These are phyloP conservation scores for Clivina fossor DNA, from an alignment of 2,888 invertebrate species.

Conservation along the genomic window DNA sequence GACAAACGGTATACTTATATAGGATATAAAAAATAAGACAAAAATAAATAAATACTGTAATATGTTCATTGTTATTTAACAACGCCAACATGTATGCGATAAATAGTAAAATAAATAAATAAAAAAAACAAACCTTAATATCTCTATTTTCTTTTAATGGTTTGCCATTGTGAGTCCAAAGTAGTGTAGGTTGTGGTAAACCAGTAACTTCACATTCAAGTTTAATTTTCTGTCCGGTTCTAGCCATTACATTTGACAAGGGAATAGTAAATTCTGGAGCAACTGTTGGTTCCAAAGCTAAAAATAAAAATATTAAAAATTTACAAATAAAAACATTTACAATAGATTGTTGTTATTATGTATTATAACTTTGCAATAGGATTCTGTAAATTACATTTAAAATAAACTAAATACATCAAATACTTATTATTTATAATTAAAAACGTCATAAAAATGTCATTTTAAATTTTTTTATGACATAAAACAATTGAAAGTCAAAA, in stretches of 20 bases:
- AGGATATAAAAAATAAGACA: constrained; percentile 4
- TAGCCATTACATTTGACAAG: constrained; percentile 70
- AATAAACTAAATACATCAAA: no score
- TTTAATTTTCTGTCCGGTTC: constrained; percentile 72
- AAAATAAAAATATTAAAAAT: constrained; percentile 39
- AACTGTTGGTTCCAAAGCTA: constrained; percentile 65
- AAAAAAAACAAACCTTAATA: constrained; percentile 58
- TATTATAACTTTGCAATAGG: no score
- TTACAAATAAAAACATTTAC: no score
- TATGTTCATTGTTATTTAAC: constrained; percentile 18
- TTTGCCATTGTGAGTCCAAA: constrained; percentile 70
- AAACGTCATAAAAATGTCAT: no score
- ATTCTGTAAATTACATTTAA: no score
- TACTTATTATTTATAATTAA: no score
- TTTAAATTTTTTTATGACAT: no score
- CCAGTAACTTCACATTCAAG: constrained; percentile 70
- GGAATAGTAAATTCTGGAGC: constrained; percentile 63
- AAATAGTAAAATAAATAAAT: constrained; percentile 8
- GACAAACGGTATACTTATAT: no score
- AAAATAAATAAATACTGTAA: constrained; percentile 9
- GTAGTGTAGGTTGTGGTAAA: constrained; percentile 63
- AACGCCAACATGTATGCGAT: constrained; percentile 14
- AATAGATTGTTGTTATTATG: no score
- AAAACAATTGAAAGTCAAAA: no score
- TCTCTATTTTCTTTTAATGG: constrained; percentile 63